Conservation (phyloP, 2,113 vertebrate genomes). For the Myotis brandtii region DNA sequence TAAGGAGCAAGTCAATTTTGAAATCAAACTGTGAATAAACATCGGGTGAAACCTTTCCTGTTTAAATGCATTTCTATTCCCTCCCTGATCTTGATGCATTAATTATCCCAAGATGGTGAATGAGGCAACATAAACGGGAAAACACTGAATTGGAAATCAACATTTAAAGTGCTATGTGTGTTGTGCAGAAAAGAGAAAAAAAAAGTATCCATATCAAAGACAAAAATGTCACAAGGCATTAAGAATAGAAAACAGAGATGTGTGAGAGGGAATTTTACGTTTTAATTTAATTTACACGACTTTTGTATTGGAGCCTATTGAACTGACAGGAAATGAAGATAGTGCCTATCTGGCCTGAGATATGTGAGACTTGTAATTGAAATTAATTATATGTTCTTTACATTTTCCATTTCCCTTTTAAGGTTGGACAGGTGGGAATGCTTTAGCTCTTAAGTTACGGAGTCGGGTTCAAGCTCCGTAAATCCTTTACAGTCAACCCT, state of each 20-base stretch:
- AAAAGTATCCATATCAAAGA: constrained; percentile 70
- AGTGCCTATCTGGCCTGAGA: constrained; percentile 75
- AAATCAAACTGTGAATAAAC: constrained; percentile 46
- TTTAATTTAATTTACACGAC: constrained; percentile 72
- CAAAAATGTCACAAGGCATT: constrained; percentile 74
- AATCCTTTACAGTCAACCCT: constrained; percentile 85
- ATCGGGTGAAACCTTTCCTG: background rate
- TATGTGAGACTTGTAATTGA: constrained; percentile 83
- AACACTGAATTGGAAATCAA: constrained; percentile 73
- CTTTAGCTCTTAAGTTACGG: constrained; percentile 85
- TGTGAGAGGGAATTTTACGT: constrained; percentile 50
- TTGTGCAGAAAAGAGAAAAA: constrained; percentile 53
- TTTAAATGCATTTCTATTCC: background rate
- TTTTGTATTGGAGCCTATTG: constrained; percentile 72
- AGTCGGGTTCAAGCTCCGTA: constrained; percentile 80
- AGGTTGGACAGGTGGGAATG: constrained; percentile 87
- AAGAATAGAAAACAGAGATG: constrained; percentile 70
- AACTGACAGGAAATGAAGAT: constrained; percentile 81
- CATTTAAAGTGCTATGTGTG: constrained; percentile 72
- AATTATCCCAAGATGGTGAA: background rate
- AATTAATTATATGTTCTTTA: constrained; percentile 89
- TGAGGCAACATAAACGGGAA: background rate
- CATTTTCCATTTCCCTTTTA: constrained; percentile 86
- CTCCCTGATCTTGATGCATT: background rate
- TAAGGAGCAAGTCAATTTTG: background rate